A percentile compares a stretch with the other conserved stretches of the same genome.
These are phyloP conservation scores for Entomobrya multifasciata DNA, from an alignment of 2,888 invertebrate species.

Conservation along the genomic window DNA sequence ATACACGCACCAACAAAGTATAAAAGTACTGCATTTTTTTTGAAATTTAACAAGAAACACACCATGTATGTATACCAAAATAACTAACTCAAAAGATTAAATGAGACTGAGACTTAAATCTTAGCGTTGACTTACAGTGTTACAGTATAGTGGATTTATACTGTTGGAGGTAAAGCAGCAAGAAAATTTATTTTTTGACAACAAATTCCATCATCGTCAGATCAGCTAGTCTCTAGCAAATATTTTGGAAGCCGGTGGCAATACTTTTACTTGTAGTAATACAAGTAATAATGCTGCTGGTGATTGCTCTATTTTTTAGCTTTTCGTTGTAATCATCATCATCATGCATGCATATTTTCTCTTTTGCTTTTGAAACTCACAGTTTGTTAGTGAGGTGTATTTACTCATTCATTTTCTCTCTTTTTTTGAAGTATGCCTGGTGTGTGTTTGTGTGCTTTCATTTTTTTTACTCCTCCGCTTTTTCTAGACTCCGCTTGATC, in stretches of 20 bases:
- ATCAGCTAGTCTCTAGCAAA: background rate
- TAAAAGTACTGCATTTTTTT: no score
- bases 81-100: no score
- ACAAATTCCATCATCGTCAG: slow-evolving; percentile 10
- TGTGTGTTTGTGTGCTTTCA: background rate
- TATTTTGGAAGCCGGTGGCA: slow-evolving; percentile 5
- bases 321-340: slow-evolving; percentile 7
- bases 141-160: no score
- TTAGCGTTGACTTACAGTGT: no score
- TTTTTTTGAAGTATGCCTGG: no score
- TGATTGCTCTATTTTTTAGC: slow-evolving; percentile 12
- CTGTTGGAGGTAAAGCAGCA: background rate
- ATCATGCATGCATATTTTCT: no score
- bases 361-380: slow-evolving; percentile 26
- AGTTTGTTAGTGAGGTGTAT: slow-evolving; percentile 39
- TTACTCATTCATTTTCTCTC: no score
- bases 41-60: no score
- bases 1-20: no score
- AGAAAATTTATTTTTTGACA: background rate
- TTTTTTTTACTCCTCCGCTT: background rate
- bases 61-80: no score
- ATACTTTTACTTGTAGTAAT: background rate
- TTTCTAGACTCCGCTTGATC: slow-evolving; percentile 7
- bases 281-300: slow-evolving; percentile 7
- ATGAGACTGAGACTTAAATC: no score